phyloP scores from a whole-genome alignment of 2,888 invertebrate species.

The Vesta saturnalis region DNA sequence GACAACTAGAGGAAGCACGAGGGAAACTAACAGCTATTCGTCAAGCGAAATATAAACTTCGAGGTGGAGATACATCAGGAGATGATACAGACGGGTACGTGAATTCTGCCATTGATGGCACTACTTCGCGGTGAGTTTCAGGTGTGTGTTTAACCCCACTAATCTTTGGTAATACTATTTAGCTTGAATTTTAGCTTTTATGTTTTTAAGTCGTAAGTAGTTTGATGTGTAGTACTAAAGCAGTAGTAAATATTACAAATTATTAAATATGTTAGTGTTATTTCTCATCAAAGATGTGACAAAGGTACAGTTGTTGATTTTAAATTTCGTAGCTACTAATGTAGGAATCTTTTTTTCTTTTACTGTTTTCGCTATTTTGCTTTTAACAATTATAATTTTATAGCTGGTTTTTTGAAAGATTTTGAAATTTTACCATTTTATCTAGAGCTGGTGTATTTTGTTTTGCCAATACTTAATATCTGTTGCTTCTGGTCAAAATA shows the following conservation, averaged over 20 bases:
- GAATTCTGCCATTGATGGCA: conserved; percentile 59
- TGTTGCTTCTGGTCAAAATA: too few species aligned
- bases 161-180: conserved; percentile 38
- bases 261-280: neutral
- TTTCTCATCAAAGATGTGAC: neutral
- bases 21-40: conserved; percentile 90
- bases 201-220: neutral
- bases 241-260: too few species aligned
- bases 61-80: conserved; percentile 70
- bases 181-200: conserved; percentile 11
- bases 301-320: too few species aligned
- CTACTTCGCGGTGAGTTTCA: conserved; percentile 60
- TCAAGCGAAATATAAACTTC: conserved; percentile 89
- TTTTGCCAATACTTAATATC: too few species aligned
- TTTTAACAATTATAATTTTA: too few species aligned
- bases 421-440: too few species aligned
- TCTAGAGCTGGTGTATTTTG: too few species aligned
- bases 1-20: conserved; percentile 92
- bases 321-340: too few species aligned
- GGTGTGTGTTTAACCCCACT: conserved; percentile 60
- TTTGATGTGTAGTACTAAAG: neutral
- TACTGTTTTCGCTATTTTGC: too few species aligned
- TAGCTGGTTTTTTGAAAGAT: too few species aligned
- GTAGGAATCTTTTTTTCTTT: too few species aligned
- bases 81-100: conserved; percentile 73